Conservation (phyloP, 2,113 vertebrate species). For the Mustela nigripes region DNA sequence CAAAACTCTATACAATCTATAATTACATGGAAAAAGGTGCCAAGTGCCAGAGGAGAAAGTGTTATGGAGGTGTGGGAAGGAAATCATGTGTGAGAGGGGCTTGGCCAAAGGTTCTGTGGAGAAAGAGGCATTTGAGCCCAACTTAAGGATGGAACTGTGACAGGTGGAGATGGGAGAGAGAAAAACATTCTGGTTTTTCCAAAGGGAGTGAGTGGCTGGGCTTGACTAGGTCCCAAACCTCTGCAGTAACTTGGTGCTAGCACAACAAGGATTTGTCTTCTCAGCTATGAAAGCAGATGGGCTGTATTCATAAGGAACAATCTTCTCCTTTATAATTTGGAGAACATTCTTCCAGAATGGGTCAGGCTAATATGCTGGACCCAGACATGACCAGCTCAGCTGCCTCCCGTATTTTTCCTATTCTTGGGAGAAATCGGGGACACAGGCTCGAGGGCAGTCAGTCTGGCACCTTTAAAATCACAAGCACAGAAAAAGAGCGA, state of each 20-base stretch:
- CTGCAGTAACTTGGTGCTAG: not conserved
- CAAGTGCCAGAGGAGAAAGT: not conserved
- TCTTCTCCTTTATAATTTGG: conserved; percentile 32
- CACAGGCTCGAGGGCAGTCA: conserved; percentile 73
- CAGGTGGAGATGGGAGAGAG: not conserved
- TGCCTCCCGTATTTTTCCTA: conserved; percentile 62
- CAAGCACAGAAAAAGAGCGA: conserved; percentile 75
- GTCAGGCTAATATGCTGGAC: conserved; percentile 33
- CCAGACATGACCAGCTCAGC: conserved; percentile 7
- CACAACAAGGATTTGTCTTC: conserved; percentile 15
- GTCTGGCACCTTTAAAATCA: conserved; percentile 83
- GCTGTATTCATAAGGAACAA: not conserved
- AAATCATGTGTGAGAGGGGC: not conserved
- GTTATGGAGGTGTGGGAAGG: not conserved
- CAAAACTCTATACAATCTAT: not conserved
- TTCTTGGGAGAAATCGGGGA: conserved; percentile 75
- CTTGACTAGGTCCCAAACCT: not conserved
- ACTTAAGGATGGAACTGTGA: conserved; percentile 13
- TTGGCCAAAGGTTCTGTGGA: not conserved
- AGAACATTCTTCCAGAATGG: conserved; percentile 41
- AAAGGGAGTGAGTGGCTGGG: not conserved
- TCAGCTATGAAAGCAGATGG: conserved; percentile 29
- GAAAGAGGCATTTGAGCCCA: not conserved
- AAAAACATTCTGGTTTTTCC: not conserved
- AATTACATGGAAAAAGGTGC: not conserved